Conservation (phyloP, 2,888 invertebrate genomes). For the Buathra laborator region DNA sequence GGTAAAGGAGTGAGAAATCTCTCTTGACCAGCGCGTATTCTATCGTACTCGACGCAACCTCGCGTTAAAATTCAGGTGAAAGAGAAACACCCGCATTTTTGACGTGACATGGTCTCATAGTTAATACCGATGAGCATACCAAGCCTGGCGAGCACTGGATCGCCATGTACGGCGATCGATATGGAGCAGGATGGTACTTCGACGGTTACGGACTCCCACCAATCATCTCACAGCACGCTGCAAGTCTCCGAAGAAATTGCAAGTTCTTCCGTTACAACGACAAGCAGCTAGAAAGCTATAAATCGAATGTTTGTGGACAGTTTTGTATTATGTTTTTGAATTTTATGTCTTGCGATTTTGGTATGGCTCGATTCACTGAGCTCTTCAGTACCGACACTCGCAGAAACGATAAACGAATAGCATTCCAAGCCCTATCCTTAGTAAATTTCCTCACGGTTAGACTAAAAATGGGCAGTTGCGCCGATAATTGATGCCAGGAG, state of each 20-base stretch:
- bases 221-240: constrained; percentile 43
- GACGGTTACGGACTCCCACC: constrained; percentile 59
- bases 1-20: no score
- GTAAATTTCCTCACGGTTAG: no score
- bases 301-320: constrained; percentile 56
- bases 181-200: constrained; percentile 44
- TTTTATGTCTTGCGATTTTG: constrained; percentile 38
- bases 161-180: constrained; percentile 31
- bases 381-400: constrained; percentile 9
- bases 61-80: no score
- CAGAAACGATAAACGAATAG: no score
- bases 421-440: no score
- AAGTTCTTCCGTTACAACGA: constrained; percentile 21
- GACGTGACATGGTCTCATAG: no score
- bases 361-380: constrained; percentile 15
- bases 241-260: constrained; percentile 13
- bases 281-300: constrained; percentile 32
- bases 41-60: no score
- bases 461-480: no score
- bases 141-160: constrained; percentile 43
- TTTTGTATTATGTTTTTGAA: constrained; percentile 54
- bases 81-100: no score
- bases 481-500: no score
- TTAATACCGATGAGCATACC: no score
- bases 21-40: no score